A percentile compares a stretch with the other conserved stretches of the same genome.
These are phyloP conservation scores for Fragum fragum DNA, from an alignment of 2,888 invertebrate species.

Conservation along the genomic window DNA sequence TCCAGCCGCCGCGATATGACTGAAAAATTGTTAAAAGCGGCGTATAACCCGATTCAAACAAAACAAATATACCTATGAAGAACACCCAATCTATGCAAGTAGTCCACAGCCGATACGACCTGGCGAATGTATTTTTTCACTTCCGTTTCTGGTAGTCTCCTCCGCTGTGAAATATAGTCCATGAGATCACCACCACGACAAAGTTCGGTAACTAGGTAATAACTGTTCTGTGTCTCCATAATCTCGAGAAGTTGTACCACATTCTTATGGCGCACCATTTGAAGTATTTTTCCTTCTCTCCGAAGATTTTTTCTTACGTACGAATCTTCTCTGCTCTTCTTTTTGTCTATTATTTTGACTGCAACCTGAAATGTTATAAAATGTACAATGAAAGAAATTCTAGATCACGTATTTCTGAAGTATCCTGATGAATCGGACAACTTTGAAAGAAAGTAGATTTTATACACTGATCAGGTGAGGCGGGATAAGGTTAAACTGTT, in stretches of 20 bases:
- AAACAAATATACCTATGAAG: constrained; percentile 81
- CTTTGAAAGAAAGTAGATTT: no score
- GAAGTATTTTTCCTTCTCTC: constrained; percentile 85
- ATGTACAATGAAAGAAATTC: no score
- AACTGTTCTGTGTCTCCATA: constrained; percentile 86
- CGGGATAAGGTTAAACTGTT: no score
- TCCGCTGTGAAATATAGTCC: constrained; percentile 84
- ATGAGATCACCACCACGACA: constrained; percentile 86
- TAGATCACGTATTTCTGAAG: no score
- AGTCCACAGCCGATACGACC: constrained; percentile 85
- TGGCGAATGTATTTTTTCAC: constrained; percentile 83
- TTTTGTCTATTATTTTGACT: constrained; percentile 86
- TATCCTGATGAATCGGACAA: no score
- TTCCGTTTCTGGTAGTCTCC: constrained; percentile 82
- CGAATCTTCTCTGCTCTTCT: constrained; percentile 83
- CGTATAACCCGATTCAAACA: no score
- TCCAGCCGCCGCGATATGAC: no score
- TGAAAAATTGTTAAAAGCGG: no score
- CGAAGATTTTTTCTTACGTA: constrained; percentile 85
- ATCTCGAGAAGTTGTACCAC: constrained; percentile 85
- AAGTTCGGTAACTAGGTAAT: constrained; percentile 86
- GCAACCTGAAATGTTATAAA: constrained; percentile 84
- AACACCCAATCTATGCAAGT: constrained; percentile 85
- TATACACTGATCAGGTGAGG: no score
- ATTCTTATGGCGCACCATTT: constrained; percentile 84